Evolutionary conservation across 92 coral and sea anemone genomes (phyloP), one percentile per base, ranked within the genome.

Genomic region (Bergia puertoricense): DNA sequence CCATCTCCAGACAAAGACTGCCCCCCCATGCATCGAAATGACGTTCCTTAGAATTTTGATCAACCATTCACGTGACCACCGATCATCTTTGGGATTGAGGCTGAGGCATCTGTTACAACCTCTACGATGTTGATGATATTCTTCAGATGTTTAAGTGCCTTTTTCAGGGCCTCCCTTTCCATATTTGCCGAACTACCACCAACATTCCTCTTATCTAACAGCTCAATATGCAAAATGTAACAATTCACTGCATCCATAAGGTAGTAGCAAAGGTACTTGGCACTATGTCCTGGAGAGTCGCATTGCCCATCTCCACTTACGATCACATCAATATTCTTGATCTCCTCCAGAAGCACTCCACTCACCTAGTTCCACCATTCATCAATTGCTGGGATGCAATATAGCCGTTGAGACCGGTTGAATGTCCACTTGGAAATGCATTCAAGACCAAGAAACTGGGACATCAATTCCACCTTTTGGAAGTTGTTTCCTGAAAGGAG

Each of bases 251-350:
- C 40, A 10, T 89, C 90, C 88, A 92, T 79, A 0, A 89, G 50
- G 88, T 74, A 91, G 81, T 92, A 89, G 69, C 92, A 92, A 4
- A 92, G 89, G 45, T 86, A 81, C 74, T 92, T 92, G 36, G 93
- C 95, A 8, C 86, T 90, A 51, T 62, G 76, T 3, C 93, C 91
- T 36, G 91, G 92, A 10, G 89, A 92, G 85, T 92, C 94, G 23
- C 91, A 92, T 86, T 92, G 95, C 37, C 95, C 95, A 91, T 93
- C 95, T 73, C 93, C 95, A 81, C 68, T 74, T 10, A 91, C 84
- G 37, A 88, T 88, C 36, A 93, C 51, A 50, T 88, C 89, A 39
- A 85, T 68, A 16, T 81, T 88, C 46, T 57, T 45, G 73, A 88
- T 43, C 45, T 90, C 95, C 30, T 67, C 73, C n/a, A 90, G 10